Percentiles rank a stretch among this genome's conserved stretches.
Evolutionary conservation across 64 coral and sea anemone genomes (phyloP).

Genomic region (Pocillopora verrucosa): DNA sequence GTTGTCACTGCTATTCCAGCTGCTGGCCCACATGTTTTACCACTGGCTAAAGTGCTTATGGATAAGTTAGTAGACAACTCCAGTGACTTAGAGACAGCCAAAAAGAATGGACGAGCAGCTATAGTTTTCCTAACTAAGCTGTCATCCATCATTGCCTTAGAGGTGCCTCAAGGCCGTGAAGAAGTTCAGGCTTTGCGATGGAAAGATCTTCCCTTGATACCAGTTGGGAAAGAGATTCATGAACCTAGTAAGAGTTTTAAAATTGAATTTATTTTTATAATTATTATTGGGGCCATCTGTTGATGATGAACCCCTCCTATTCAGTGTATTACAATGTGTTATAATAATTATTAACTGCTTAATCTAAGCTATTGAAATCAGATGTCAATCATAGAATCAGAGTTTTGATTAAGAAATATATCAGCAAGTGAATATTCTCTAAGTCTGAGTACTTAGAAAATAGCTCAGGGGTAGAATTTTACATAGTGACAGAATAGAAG

Average conservation of each 20-base stretch:
- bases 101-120: background rate
- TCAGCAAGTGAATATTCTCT: too few relatives aligned
- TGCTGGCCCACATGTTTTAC: slow-evolving; percentile 15
- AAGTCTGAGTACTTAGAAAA: too few relatives aligned
- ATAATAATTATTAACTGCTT: too few relatives aligned
- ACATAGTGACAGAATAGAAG: too few relatives aligned
- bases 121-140: slow-evolving; percentile 48
- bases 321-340: too few relatives aligned
- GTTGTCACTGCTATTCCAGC: slow-evolving; percentile 13
- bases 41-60: slow-evolving; percentile 5
- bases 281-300: too few relatives aligned
- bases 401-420: too few relatives aligned
- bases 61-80: background rate
- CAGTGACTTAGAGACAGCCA: background rate
- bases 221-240: slow-evolving; percentile 32
- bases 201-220: slow-evolving; percentile 52
- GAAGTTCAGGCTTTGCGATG: slow-evolving; percentile 38
- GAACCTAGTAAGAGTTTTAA: slow-evolving; percentile 36
- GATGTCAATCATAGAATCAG: too few relatives aligned
- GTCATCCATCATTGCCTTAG: slow-evolving; percentile 35
- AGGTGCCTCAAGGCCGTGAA: slow-evolving; percentile 44
- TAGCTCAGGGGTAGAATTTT: too few relatives aligned
- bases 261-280: too few relatives aligned
- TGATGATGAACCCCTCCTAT: too few relatives aligned
- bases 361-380: too few relatives aligned